These are phyloP conservation scores for Baccha elongata DNA, from an alignment of 2,888 invertebrate genomes.

Conservation along the genomic window DNA sequence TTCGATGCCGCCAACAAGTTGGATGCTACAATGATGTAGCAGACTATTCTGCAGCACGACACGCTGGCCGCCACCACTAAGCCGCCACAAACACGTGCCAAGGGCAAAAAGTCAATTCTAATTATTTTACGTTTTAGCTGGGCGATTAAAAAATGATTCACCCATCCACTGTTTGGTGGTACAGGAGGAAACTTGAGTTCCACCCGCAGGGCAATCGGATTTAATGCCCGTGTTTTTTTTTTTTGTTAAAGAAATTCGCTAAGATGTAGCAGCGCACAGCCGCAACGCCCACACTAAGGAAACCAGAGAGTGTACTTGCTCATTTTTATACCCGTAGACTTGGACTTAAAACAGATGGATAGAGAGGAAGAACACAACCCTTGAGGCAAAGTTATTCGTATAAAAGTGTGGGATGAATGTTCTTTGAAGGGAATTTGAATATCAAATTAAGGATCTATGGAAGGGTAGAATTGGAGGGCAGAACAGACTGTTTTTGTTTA, in stretches of 20 bases:
- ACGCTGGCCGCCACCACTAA: neutral
- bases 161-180: conserved; percentile 22
- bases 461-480: neutral
- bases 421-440: conserved; percentile 52
- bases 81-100: conserved; percentile 59
- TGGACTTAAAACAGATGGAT: neutral
- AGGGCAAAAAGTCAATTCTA: conserved; percentile 71
- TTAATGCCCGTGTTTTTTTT: conserved; percentile 30
- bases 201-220: conserved; percentile 63
- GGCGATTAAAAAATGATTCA: conserved; percentile 69
- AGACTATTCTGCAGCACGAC: neutral
- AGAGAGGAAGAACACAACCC: conserved; percentile 37
- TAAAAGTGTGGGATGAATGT: conserved; percentile 39
- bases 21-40: neutral
- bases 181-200: conserved; percentile 64
- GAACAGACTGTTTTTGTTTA: conserved; percentile 2
- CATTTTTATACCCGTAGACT: neutral
- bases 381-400: conserved; percentile 26
- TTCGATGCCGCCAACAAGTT: conserved; percentile 42
- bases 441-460: conserved; percentile 19
- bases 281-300: conserved; percentile 61
- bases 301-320: neutral
- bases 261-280: conserved; percentile 38
- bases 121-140: conserved; percentile 70
- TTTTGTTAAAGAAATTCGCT: conserved; percentile 24